Evolutionary conservation across 2,888 invertebrate species (phyloP).

Genomic region (Hartigia nigra): DNA sequence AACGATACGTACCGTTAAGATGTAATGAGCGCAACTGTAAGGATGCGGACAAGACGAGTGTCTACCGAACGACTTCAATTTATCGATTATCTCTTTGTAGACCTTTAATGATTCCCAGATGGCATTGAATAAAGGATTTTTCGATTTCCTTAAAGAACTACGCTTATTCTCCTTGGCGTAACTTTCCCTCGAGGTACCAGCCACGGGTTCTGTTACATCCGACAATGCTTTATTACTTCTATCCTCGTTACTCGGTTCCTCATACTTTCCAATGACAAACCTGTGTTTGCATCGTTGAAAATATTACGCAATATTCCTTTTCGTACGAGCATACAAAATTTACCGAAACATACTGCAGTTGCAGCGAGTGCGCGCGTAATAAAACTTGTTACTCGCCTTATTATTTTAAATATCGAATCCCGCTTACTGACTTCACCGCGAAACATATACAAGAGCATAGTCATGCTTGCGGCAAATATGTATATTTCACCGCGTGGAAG

Average conservation of each 20-base stretch:
- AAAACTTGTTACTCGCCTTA: constrained; percentile 65
- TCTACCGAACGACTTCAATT: constrained; percentile 67
- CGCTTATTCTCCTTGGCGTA: not conserved
- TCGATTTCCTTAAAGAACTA: constrained; percentile 37
- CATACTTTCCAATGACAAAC: constrained; percentile 73
- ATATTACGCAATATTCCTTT: constrained; percentile 12
- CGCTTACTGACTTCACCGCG: constrained; percentile 69
- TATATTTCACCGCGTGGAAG: constrained; percentile 75
- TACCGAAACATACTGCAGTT: constrained; percentile 1
- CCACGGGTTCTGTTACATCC: not conserved
- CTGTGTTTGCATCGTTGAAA: constrained; percentile 48
- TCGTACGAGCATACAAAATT: not conserved
- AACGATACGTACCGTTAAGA: constrained; percentile 65
- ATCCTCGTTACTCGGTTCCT: constrained; percentile 66
- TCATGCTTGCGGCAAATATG: constrained; percentile 75
- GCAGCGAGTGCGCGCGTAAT: not conserved
- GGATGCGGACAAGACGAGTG: constrained; percentile 73
- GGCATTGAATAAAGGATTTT: constrained; percentile 60
- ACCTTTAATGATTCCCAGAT: constrained; percentile 63
- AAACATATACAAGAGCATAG: constrained; percentile 71
- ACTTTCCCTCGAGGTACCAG: not conserved
- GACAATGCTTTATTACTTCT: constrained; percentile 12
- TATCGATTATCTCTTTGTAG: constrained; percentile 66
- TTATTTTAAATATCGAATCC: constrained; percentile 73
- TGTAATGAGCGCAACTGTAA: constrained; percentile 72